These are phyloP conservation scores for Hipposideros armiger DNA, from an alignment of 2,113 vertebrate species.

Conservation along the genomic window DNA sequence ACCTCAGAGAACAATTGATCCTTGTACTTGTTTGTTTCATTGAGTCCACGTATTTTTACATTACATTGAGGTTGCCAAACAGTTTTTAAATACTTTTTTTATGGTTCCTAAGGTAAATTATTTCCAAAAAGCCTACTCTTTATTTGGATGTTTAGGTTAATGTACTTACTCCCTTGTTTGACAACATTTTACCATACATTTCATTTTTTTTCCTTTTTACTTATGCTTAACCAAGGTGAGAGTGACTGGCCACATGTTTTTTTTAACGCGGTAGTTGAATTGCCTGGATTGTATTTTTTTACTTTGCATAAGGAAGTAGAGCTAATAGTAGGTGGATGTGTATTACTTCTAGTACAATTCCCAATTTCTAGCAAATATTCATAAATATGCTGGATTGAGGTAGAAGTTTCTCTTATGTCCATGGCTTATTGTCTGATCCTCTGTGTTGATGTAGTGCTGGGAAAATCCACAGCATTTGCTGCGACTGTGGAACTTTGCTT, in stretches of 20 bases:
- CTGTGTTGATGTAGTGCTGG: not conserved
- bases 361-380: not conserved
- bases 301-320: not conserved
- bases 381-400: not conserved
- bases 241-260: not conserved
- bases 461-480: not conserved
- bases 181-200: not conserved
- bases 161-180: not conserved
- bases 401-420: not conserved
- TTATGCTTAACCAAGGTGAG: not conserved
- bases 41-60: not conserved
- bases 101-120: not conserved
- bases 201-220: not conserved
- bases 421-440: not conserved
- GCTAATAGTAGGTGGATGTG: not conserved
- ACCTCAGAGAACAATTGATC: not conserved
- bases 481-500: not conserved
- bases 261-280: not conserved
- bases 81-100: not conserved
- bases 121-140: not conserved
- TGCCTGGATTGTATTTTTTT: not conserved
- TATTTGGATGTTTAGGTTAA: not conserved
- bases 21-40: not conserved
- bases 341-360: not conserved
- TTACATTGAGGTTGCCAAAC: not conserved